Conservation (phyloP, 1,140 invertebrate species). For the Neotoxoptera formosana region DNA sequence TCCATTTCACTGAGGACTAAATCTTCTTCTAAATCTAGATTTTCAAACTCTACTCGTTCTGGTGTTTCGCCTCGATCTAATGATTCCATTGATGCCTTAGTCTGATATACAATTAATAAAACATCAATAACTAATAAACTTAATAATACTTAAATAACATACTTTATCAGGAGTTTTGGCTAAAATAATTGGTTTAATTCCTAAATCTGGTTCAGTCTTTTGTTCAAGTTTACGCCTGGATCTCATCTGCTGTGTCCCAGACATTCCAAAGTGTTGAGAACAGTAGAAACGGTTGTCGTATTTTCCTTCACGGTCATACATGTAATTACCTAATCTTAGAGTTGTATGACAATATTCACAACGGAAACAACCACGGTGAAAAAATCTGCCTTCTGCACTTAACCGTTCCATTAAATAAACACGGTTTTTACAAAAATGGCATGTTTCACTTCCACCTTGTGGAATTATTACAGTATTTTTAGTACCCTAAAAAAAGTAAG, state of each 20-base stretch:
- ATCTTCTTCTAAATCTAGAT: slow-evolving; percentile 64
- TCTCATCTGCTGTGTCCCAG: slow-evolving; percentile 66
- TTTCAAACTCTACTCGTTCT: slow-evolving; percentile 81
- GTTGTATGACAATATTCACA: slow-evolving; percentile 78
- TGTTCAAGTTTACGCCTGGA: slow-evolving; percentile 45
- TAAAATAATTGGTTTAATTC: slow-evolving; percentile 59
- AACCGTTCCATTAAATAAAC: slow-evolving; percentile 90
- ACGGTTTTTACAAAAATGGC: slow-evolving; percentile 85
- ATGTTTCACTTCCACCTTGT: slow-evolving; percentile 77
- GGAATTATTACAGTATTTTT: slow-evolving; percentile 70
- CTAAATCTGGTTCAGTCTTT: slow-evolving; percentile 54
- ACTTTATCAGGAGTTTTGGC: slow-evolving; percentile 63
- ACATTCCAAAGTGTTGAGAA: slow-evolving; percentile 77
- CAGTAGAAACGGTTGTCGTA: slow-evolving; percentile 81
- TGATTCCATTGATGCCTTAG: slow-evolving; percentile 55
- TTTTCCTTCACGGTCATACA: slow-evolving; percentile 77
- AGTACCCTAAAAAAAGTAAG: slow-evolving; percentile 66
- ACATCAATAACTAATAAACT: background rate
- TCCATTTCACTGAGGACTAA: slow-evolving; percentile 73
- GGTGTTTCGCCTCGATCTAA: slow-evolving; percentile 70
- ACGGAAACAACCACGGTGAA: slow-evolving; percentile 85
- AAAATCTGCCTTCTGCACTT: slow-evolving; percentile 84
- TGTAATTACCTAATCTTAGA: slow-evolving; percentile 76
- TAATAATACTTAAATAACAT: background rate
- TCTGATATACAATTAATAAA: slow-evolving; percentile 34